These are phyloP conservation scores for Sternotherus odoratus DNA, from an alignment of 2,797 vertebrate species.

Conservation along the genomic window DNA sequence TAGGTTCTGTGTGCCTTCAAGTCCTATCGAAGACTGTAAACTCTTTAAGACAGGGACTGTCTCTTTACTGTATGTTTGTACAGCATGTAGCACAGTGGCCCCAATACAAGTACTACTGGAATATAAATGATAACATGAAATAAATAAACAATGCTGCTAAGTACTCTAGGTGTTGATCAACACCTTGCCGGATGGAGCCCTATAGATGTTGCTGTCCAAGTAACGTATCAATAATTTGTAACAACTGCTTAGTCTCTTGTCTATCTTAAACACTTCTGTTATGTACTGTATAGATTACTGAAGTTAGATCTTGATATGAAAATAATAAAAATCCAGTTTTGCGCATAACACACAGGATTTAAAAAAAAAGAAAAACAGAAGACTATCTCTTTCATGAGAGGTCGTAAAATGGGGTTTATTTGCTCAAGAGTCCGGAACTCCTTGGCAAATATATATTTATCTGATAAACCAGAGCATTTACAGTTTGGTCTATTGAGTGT, in stretches of 20 bases:
- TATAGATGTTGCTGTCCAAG: neutral
- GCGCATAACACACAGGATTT: neutral
- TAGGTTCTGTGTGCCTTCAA: neutral
- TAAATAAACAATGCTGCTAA: neutral
- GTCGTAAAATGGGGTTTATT: neutral
- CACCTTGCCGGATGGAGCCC: neutral
- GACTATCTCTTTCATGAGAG: neutral
- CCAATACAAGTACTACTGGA: neutral
- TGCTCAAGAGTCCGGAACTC: neutral
- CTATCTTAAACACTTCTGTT: neutral
- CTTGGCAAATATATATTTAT: neutral
- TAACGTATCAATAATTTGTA: neutral
- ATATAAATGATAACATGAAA: neutral
- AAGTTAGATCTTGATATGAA: neutral
- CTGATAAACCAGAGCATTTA: neutral
- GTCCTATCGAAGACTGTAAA: neutral
- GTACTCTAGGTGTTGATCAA: neutral
- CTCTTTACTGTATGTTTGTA: neutral
- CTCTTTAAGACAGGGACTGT: neutral
- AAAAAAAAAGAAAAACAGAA: neutral
- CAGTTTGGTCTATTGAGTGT: neutral
- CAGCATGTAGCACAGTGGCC: neutral
- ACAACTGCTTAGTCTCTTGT: neutral
- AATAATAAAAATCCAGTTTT: neutral
- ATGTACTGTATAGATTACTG: neutral